Evolutionary conservation across 2,113 vertebrate species (phyloP).

Genomic region (Oryzias woworae): DNA sequence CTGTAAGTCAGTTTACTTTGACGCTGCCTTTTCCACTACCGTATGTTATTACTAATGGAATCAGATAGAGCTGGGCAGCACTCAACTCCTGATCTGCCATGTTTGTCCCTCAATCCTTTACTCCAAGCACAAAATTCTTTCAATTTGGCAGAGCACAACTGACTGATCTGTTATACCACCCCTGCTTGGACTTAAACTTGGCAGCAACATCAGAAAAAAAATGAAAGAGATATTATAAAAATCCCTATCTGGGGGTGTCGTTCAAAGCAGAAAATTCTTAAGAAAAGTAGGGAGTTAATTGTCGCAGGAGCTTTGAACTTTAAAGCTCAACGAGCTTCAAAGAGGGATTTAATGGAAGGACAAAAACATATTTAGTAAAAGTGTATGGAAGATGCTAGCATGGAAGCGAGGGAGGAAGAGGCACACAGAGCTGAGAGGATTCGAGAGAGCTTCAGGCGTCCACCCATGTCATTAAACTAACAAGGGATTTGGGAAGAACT

Average conservation of each 20-base stretch:
- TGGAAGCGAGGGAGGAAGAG: constrained; percentile 9
- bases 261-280: constrained; percentile 15
- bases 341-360: constrained; percentile 30
- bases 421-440: too few species aligned
- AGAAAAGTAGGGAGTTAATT: constrained; percentile 24
- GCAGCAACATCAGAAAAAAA: background rate
- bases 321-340: constrained; percentile 32
- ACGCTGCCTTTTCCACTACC: too few species aligned
- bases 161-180: constrained; percentile 1
- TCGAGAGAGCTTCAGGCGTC: constrained; percentile 31
- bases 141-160: constrained; percentile 4
- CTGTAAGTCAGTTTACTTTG: background rate
- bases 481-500: constrained; percentile 52
- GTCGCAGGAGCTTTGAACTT: constrained; percentile 39
- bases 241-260: constrained; percentile 2
- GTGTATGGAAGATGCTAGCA: constrained; percentile 17
- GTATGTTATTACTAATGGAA: background rate
- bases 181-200: constrained; percentile 21
- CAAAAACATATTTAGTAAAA: constrained; percentile 24
- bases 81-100: constrained; percentile 1
- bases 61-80: constrained; percentile 6
- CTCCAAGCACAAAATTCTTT: constrained; percentile 11
- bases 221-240: constrained; percentile 3
- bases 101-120: constrained; percentile 25
- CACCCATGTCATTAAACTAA: constrained; percentile 44